A percentile compares a stretch with the other conserved stretches of the same genome.
Conservation (phyloP, 2,113 vertebrate species). For the Gavialis gangeticus region DNA sequence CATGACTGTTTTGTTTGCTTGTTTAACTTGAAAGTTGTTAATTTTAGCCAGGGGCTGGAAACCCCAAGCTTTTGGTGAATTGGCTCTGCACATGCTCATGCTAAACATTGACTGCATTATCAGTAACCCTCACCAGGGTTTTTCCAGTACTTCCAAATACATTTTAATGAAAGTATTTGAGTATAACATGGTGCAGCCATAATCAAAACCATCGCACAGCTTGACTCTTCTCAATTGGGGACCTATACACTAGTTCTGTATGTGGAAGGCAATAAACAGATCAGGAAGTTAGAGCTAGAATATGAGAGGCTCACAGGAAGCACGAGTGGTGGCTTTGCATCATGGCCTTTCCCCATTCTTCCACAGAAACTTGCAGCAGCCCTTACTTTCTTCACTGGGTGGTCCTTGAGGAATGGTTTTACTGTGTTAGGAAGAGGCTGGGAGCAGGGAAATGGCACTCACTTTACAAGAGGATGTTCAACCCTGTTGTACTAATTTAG, state of each 20-base stretch:
- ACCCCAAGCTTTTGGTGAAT: background rate
- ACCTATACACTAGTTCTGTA: background rate
- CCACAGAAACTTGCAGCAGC: conserved; percentile 22
- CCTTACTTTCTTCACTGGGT: conserved; percentile 15
- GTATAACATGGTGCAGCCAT: conserved; percentile 23
- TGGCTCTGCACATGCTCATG: background rate
- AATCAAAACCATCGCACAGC: background rate
- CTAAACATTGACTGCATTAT: background rate
- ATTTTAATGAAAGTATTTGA: conserved; percentile 10
- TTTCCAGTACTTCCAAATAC: conserved; percentile 31
- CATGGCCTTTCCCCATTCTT: background rate
- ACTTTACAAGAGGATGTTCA: background rate
- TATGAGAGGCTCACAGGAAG: background rate
- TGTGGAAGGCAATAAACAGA: background rate
- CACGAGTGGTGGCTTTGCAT: background rate
- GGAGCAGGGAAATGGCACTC: background rate
- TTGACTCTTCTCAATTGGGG: conserved; percentile 1
- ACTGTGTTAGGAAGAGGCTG: background rate
- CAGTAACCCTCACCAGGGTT: background rate
- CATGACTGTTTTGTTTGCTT: background rate
- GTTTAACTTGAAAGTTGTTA: background rate
- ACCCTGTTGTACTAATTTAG: background rate
- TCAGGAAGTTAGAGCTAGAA: background rate
- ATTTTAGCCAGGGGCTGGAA: conserved; percentile 3
- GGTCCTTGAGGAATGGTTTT: conserved; percentile 35